Conservation (phyloP, 2,113 vertebrate genomes). For the Clarias batrachus region DNA sequence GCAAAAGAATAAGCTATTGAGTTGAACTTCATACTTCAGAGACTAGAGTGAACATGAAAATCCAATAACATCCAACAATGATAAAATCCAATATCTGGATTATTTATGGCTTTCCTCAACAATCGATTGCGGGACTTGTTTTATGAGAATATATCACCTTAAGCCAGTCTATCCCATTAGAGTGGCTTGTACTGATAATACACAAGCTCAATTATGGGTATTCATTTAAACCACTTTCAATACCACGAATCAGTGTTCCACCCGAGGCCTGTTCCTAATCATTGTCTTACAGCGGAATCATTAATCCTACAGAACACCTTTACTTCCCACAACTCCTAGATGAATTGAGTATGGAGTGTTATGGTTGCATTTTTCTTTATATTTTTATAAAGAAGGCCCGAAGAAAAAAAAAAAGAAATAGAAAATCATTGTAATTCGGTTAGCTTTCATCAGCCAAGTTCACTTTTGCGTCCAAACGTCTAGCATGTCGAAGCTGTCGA, state of each 20-base stretch:
- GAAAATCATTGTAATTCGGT: background rate
- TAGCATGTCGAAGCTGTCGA: conserved; percentile 30
- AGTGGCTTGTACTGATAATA: background rate
- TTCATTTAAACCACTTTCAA: conserved; percentile 16
- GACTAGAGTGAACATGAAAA: conserved; percentile 10
- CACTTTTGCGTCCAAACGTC: conserved; percentile 26
- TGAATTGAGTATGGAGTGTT: background rate
- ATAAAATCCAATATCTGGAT: conserved; percentile 21
- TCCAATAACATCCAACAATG: conserved; percentile 19
- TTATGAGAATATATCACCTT: conserved; percentile 29
- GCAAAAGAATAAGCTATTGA: conserved; percentile 25
- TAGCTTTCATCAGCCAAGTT: conserved; percentile 31
- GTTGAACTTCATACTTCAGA: conserved; percentile 16
- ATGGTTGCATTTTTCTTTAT: background rate
- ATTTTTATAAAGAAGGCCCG: background rate
- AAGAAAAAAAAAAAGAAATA: background rate
- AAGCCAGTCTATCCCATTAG: conserved; percentile 16
- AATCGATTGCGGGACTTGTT: conserved; percentile 22
- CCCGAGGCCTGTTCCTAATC: conserved; percentile 21
- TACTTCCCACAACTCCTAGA: background rate
- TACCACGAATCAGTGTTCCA: conserved; percentile 13
- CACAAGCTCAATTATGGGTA: conserved; percentile 19
- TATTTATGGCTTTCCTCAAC: conserved; percentile 16
- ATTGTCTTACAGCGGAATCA: background rate
- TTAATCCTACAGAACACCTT: background rate